These are phyloP conservation scores for Andrena haemorrhoa DNA, from an alignment of 2,888 invertebrate species.

Conservation along the genomic window DNA sequence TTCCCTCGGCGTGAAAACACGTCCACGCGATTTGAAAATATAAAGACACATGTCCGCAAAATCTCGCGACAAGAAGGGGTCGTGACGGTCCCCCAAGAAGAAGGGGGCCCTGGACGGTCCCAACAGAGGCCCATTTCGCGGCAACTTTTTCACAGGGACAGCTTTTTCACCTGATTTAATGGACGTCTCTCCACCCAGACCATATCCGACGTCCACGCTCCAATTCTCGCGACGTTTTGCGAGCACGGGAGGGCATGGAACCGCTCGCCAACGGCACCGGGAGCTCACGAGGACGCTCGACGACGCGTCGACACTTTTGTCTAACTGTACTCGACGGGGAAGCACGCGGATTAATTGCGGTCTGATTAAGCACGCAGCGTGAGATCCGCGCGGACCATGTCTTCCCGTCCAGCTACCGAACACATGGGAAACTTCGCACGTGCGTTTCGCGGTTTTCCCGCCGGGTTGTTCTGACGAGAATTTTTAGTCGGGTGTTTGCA, in stretches of 20 bases:
- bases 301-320: slow-evolving; percentile 62
- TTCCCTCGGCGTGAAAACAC: too few species aligned
- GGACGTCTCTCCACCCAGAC: slow-evolving; percentile 63
- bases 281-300: slow-evolving; percentile 41
- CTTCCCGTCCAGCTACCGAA: slow-evolving; percentile 9
- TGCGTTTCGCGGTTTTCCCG: neutral
- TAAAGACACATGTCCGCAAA: too few species aligned
- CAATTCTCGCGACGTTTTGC: slow-evolving; percentile 72
- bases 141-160: slow-evolving; percentile 72
- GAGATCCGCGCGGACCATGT: slow-evolving; percentile 12
- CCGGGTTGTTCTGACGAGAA: neutral
- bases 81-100: neutral
- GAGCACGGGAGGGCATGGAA: slow-evolving; percentile 8
- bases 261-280: slow-evolving; percentile 3
- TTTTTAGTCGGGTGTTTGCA: neutral
- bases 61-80: neutral
- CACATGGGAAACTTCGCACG: slow-evolving; percentile 32
- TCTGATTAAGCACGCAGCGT: slow-evolving; percentile 46
- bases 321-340: slow-evolving; percentile 66
- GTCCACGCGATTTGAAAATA: too few species aligned
- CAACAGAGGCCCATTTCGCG: slow-evolving; percentile 69
- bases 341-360: slow-evolving; percentile 55
- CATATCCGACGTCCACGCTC: slow-evolving; percentile 75
- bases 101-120: slow-evolving; percentile 55
- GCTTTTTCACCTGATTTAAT: slow-evolving; percentile 76